A percentile compares a stretch with the other conserved stretches of the same genome.
Conservation (phyloP, 2,113 vertebrate species). For the Coptodon bakossiorum region DNA sequence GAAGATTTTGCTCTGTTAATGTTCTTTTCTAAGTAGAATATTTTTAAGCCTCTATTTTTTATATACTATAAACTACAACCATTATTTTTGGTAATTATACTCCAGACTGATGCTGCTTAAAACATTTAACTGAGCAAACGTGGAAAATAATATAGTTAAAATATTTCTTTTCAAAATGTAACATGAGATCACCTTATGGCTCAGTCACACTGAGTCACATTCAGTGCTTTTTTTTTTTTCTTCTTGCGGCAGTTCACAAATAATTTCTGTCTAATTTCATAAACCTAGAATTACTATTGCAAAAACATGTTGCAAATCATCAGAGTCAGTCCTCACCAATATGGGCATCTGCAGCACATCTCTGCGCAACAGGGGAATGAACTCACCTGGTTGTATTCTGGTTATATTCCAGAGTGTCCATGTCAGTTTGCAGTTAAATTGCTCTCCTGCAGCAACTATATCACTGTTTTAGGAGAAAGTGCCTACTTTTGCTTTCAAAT, state of each 20-base stretch:
- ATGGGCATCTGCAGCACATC: background rate
- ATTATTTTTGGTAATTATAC: background rate
- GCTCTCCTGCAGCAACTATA: background rate
- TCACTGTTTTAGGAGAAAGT: background rate
- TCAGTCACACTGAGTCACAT: background rate
- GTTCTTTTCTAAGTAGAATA: background rate
- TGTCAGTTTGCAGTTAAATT: background rate
- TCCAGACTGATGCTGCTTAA: background rate
- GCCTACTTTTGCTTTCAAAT: background rate
- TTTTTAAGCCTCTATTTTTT: background rate
- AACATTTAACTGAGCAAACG: background rate
- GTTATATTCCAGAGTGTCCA: background rate
- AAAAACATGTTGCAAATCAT: background rate
- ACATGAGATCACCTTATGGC: background rate
- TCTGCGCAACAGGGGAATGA: background rate
- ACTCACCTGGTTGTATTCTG: background rate
- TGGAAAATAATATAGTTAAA: background rate
- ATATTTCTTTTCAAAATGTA: background rate
- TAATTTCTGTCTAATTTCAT: background rate
- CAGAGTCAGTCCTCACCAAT: background rate
- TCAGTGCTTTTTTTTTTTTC: background rate
- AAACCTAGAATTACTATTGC: background rate
- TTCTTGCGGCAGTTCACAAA: background rate
- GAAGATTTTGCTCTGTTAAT: background rate
- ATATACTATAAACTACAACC: background rate